Conservation (phyloP, 2,113 vertebrate species). For the Tachysurus fulvidraco region DNA sequence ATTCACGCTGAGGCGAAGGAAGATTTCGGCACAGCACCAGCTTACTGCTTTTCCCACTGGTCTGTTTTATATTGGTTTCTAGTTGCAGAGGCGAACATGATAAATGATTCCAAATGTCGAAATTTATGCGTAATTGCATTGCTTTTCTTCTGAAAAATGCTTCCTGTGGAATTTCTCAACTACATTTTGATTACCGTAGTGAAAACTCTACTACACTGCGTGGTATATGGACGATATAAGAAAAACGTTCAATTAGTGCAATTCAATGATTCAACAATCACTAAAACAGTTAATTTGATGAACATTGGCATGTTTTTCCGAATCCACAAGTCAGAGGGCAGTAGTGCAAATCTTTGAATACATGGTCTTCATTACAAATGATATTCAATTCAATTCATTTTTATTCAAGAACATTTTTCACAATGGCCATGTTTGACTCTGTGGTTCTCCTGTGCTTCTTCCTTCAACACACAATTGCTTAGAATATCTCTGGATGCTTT, state of each 20-base stretch:
- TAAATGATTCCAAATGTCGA: slow-evolving; percentile 12
- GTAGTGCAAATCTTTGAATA: not conserved
- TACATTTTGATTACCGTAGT: not conserved
- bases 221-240: not conserved
- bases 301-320: not conserved
- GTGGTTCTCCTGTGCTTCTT: not conserved
- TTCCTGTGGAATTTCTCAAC: not conserved
- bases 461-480: too few relatives aligned
- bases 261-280: too few relatives aligned
- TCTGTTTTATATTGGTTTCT: slow-evolving; percentile 8
- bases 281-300: not conserved
- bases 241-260: not conserved
- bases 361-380: not conserved
- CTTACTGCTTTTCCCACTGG: not conserved
- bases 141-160: not conserved
- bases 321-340: not conserved
- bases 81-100: not conserved
- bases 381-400: not conserved
- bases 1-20: not conserved
- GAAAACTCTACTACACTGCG: not conserved
- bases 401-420: too few relatives aligned
- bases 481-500: too few relatives aligned
- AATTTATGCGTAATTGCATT: not conserved
- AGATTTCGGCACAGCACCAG: not conserved
- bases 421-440: too few relatives aligned